phyloP scores from a whole-genome alignment of 1,140 invertebrate species.

The Drusus annulatus region DNA sequence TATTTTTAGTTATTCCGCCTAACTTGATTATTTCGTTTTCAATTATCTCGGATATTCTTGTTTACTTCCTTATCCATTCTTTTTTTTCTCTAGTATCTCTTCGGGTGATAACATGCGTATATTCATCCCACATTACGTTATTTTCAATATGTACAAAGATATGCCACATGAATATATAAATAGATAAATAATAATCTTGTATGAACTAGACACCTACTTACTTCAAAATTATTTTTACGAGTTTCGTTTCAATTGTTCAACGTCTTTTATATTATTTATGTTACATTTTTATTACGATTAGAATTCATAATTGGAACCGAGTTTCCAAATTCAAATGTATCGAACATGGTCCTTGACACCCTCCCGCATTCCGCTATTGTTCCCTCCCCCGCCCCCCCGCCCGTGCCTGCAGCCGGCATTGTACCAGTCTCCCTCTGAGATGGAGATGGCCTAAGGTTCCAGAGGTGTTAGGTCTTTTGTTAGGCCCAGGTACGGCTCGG shows the following conservation, averaged over 20 bases:
- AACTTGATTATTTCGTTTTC: no score
- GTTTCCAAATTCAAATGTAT: slow-evolving; percentile 1
- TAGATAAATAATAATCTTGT: no score
- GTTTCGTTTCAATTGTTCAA: neutral
- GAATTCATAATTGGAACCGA: neutral
- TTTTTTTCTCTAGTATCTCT: no score
- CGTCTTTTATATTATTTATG: neutral
- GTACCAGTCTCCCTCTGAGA: slow-evolving; percentile 11
- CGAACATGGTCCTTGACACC: neutral
- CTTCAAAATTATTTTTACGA: neutral
- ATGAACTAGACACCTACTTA: neutral
- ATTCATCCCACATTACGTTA: no score
- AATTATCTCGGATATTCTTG: no score
- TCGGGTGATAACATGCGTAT: no score
- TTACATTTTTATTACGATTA: neutral
- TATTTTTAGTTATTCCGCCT: no score
- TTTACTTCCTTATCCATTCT: no score
- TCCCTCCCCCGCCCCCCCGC: neutral
- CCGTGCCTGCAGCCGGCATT: neutral
- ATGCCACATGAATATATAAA: no score
- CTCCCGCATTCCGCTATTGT: slow-evolving; percentile 50
- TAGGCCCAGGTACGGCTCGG: slow-evolving; percentile 45
- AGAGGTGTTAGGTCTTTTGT: slow-evolving; percentile 57
- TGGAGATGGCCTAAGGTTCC: slow-evolving; percentile 15
- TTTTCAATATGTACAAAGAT: no score